Evolutionary conservation across 2,888 invertebrate genomes (phyloP), one percentile per base, ranked within the genome.

Genomic region (Callinectes sapidus): DNA sequence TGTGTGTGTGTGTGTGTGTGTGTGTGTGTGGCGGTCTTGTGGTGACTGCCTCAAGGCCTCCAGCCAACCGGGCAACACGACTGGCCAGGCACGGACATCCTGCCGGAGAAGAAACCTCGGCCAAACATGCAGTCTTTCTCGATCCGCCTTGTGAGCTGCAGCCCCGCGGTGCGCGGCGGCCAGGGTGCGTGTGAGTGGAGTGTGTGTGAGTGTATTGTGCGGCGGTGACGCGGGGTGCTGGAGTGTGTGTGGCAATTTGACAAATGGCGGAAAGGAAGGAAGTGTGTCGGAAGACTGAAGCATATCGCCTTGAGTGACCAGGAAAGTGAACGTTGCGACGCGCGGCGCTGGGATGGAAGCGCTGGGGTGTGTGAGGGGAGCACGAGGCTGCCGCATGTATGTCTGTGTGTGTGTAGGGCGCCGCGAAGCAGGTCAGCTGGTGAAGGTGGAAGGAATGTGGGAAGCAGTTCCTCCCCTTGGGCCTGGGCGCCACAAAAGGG

Each of bases 1-100:
- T 18, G 61, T 23, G 61, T 18, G 18, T 18, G 61, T 61, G 61
- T 28, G 10, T 23, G 71, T n/a, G 71, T 23, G 13, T 28, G 71
- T 28, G 71, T 71, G 71, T 23, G 5, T n/a, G 71, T 71, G 71
- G 71, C n/a, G 28, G 71, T 71, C n/a, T 28, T n/a, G 28, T 10
- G 71, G 28, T 71, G 71, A 71, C 71, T 71, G 71, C 71, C 71
- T 71, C 71, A 71, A 71, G 71, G 71, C 71, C 71, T 28, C 71
- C 71, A 71, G 71, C 71, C n/a, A 71, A 71, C 28, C 71, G 71
- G 71, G 71, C 71, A 71, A 71, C 71, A 71, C 71, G 71, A 28
- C 71, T 71, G 71, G 71, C 71, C 71, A 71, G 71, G 71, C 71
- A 71, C 71, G 71, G 71, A 71, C 71, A 71, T 71, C 71, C 71